Evolutionary conservation across 2,113 vertebrate genomes (phyloP), one percentile per base, ranked within the genome.

Genomic region (Trochalopteron elliotii): DNA sequence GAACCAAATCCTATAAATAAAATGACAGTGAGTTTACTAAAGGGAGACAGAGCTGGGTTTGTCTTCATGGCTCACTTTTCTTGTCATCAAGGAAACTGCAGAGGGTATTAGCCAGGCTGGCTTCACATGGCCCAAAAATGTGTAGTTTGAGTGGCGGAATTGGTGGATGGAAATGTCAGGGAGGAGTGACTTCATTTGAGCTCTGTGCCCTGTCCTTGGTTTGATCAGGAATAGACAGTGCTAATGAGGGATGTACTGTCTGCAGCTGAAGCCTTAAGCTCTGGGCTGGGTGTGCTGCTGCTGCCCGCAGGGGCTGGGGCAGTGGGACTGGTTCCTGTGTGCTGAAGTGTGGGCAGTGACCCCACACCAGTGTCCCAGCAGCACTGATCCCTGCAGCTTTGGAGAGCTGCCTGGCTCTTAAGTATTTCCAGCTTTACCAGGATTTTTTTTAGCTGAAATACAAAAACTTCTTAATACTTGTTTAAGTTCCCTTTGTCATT

Each of bases 241-340:
- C 65, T 89, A 21, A 55, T 2, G 49, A 81, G 89, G 91, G 83
- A 61, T 63, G 50, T 44, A 23, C 59, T 53, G 52, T 69, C 37
- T 2, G 0, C 2, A 23, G 40, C 40, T 90, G n/a, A 2, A 0
- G 0, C 17, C 78, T 47, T 56, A 45, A 55, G 60, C 52, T 44
- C 35, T 25, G 30, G 53, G 40, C 35, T 42, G 74, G 10, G 16
- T 56, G 67, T 21, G 57, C 64, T 31, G 39, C 67, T 74, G 44
- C 67, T 74, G 60, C 28, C 59, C 0, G 6, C 35, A 13, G 60
- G 64, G 52, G 42, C 57, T n/a, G 40, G 28, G 24, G 45, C 21
- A 88, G 27, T 2, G 12, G 56, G 30, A 16, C 64, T 3, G 12
- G 10, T 52, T 47, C 40, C 1, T 2, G 5, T 31, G 35, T 37